Percentiles rank a stretch among this genome's conserved stretches.
Evolutionary conservation across 2,797 vertebrate genomes (phyloP).

Genomic region (Garrulus glandarius): DNA sequence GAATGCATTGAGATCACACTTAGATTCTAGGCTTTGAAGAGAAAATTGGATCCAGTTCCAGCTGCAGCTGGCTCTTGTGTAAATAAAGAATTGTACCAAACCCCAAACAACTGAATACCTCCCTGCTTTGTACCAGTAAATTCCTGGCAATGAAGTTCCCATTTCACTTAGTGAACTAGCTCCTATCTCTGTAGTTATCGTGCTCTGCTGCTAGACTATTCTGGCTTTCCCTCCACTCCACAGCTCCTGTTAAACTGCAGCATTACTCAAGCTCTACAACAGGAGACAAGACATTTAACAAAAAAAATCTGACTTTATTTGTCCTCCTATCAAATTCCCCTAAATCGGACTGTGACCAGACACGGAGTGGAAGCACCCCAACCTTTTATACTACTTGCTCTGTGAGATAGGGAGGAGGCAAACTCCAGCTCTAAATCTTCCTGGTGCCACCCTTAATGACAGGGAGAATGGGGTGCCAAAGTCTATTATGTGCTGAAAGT

Average conservation of each 20-base stretch:
- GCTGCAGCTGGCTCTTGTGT: neutral
- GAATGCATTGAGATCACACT: neutral
- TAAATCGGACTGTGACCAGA: constrained; percentile 32
- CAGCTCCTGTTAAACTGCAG: neutral
- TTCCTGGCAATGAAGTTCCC: neutral
- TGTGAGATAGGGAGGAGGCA: neutral
- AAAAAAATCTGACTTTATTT: constrained; percentile 57
- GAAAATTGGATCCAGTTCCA: neutral
- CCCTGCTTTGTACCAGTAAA: neutral
- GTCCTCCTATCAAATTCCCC: neutral
- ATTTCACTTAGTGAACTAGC: neutral
- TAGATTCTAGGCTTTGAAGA: neutral
- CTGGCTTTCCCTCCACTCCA: neutral
- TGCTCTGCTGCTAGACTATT: neutral
- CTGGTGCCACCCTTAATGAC: constrained; percentile 45
- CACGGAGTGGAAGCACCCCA: neutral
- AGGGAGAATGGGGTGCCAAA: constrained; percentile 19
- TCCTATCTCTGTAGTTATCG: neutral
- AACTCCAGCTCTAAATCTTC: constrained; percentile 49
- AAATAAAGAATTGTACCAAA: neutral
- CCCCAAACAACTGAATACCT: neutral
- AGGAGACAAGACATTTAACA: constrained; percentile 1
- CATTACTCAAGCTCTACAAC: constrained; percentile 45
- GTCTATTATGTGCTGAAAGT: constrained; percentile 45
- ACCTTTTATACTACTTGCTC: neutral